Conservation (phyloP, 2,113 vertebrate genomes). For the Lepus europaeus region DNA sequence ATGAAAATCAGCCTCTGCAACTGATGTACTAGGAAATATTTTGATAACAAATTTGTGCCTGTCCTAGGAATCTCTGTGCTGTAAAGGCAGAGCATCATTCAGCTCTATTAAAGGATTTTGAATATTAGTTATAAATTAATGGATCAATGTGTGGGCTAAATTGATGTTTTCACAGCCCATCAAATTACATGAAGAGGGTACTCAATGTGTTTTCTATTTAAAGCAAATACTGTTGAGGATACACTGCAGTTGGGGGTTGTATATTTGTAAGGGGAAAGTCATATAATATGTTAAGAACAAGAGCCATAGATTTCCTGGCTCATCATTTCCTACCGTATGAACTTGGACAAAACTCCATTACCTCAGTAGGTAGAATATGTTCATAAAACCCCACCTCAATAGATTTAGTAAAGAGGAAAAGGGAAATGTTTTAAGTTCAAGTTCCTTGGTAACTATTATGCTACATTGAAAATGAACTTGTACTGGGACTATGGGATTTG, state of each 20-base stretch:
- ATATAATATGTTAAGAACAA: background rate
- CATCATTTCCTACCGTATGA: background rate
- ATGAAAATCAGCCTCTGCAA: background rate
- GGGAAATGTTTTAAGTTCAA: background rate
- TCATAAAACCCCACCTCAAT: background rate
- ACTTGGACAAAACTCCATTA: background rate
- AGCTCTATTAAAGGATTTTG: background rate
- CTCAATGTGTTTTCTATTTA: background rate
- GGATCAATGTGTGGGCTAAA: background rate
- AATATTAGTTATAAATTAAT: background rate
- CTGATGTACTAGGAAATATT: background rate
- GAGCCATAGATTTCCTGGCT: background rate
- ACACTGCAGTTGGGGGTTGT: background rate
- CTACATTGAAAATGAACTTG: background rate
- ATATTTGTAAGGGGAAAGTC: background rate
- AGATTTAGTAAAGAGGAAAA: background rate
- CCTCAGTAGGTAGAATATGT: background rate
- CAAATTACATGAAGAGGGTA: background rate
- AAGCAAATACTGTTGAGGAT: background rate
- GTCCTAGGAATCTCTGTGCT: background rate
- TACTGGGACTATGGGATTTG: background rate
- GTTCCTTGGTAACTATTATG: background rate
- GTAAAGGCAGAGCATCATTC: background rate
- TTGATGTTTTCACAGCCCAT: background rate
- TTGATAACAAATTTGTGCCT: background rate